Percentiles rank a stretch among this genome's conserved stretches.
phyloP scores from a whole-genome alignment of 2,888 invertebrate species.

The Thalpophila matura region DNA sequence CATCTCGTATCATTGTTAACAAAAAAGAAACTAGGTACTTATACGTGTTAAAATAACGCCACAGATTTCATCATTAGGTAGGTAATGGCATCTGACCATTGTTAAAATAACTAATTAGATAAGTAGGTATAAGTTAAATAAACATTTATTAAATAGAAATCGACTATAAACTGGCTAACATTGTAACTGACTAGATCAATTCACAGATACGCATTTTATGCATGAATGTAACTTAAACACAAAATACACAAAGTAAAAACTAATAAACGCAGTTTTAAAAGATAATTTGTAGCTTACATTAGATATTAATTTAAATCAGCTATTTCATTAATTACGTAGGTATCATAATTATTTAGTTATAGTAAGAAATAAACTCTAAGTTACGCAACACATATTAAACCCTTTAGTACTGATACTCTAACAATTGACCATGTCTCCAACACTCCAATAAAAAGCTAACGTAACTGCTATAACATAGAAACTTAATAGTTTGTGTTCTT shows the following conservation, averaged over 20 bases:
- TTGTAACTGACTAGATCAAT: slow-evolving; percentile 65
- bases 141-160: slow-evolving; percentile 47
- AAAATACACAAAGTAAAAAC: slow-evolving; percentile 21
- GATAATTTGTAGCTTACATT: slow-evolving; percentile 27
- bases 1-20: slow-evolving; percentile 24
- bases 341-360: slow-evolving; percentile 11
- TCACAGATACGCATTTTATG: slow-evolving; percentile 64
- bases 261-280: slow-evolving; percentile 21
- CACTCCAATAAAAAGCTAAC: slow-evolving; percentile 52
- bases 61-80: slow-evolving; percentile 47
- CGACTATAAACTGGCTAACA: slow-evolving; percentile 43
- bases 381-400: slow-evolving; percentile 48
- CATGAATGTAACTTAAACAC: slow-evolving; percentile 43
- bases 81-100: slow-evolving; percentile 42
- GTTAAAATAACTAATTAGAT: slow-evolving; percentile 44
- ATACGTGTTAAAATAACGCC: slow-evolving; percentile 58
- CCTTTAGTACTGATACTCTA: slow-evolving; percentile 61
- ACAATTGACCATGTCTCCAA: slow-evolving; percentile 69
- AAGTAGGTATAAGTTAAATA: slow-evolving; percentile 49
- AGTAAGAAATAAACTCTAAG: slow-evolving; percentile 42
- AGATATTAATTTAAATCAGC: slow-evolving; percentile 24
- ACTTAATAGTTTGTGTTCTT: slow-evolving; percentile 46
- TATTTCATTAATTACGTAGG: slow-evolving; percentile 17
- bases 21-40: slow-evolving; percentile 47
- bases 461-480: slow-evolving; percentile 40